phyloP scores from a whole-genome alignment of 2,113 vertebrate genomes.

The Pyxicephalus adspersus region DNA sequence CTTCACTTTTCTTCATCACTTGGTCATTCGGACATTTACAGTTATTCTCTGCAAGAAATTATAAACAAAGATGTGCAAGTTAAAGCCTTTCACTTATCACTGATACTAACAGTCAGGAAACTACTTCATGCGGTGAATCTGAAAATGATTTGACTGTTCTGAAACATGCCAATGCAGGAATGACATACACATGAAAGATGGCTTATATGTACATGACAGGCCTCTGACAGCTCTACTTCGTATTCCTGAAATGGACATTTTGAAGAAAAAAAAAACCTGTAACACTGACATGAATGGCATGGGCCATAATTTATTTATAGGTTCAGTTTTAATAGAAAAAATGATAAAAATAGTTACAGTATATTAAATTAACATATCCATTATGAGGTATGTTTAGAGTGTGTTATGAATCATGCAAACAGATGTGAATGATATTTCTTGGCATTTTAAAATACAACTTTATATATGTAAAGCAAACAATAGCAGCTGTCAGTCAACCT shows the following conservation, averaged over 20 bases:
- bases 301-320: not conserved
- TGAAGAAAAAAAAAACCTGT: not conserved
- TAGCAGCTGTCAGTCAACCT: no score
- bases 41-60: not conserved
- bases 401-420: no score
- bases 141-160: constrained; percentile 43
- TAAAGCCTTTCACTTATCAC: constrained; percentile 22
- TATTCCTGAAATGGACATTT: constrained; percentile 18
- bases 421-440: no score
- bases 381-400: no score
- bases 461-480: no score
- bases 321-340: no score
- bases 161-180: constrained; percentile 16
- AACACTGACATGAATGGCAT: not conserved
- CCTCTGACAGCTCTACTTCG: constrained; percentile 18
- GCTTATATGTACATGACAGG: not conserved
- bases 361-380: no score
- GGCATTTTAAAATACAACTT: no score
- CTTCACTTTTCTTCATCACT: constrained; percentile 5
- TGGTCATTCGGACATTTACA: not conserved
- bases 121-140: constrained; percentile 17
- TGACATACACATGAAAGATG: constrained; percentile 1
- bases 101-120: constrained; percentile 32
- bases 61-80: constrained; percentile 20
- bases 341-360: no score